Evolutionary conservation across 2,113 vertebrate genomes (phyloP), one percentile per base, ranked within the genome.

Genomic region (Corynorhinus townsendii): DNA sequence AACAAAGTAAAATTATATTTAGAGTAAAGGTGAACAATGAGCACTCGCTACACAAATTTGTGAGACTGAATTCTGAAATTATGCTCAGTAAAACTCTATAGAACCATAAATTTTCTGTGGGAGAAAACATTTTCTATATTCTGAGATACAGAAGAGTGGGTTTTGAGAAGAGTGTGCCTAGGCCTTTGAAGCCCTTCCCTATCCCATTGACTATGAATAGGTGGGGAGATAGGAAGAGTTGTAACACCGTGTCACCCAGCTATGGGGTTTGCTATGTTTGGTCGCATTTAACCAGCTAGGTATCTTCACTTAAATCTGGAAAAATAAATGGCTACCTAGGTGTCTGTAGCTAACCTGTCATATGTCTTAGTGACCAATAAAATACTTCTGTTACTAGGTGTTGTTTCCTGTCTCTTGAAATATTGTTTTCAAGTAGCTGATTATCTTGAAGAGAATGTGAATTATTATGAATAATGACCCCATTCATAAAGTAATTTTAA

Each of bases 401-500:
- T 30, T 64, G 1, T 79, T 76, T 89, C 68, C 62, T 49, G 30
- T 69, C 26, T 83, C 30, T 66, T 79, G 54, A 26, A 2, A 35
- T n/a, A 33, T 47, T 7, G 16, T n/a, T 89, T 89, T 49, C 19
- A 92, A 64, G 7, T 69, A 92, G 26, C 26, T 68, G 40, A 30
- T 73, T 8, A 88, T 92, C 30, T 72, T 95, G 49, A 73, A 95
- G 4, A 88, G 40, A 81, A 84, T 45, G 16, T 6, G 14, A 19
- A 49, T 62, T n/a, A 85, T 90, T 86, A 38, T 47, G 11, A 77
- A 59, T 82, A 79, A 64, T 64, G 76, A 47, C 22, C 7, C 26
- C 89, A 22, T 62, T 90, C 54, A 38, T 83, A 82, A 88, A 86
- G 56, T 77, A 3, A 3, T 90, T 92, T 68, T 43, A 86, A 35